A percentile compares a stretch with the other conserved stretches of the same genome.
These are phyloP conservation scores for Crypturellus tataupa DNA, from an alignment of 2,797 vertebrate species.

Conservation along the genomic window DNA sequence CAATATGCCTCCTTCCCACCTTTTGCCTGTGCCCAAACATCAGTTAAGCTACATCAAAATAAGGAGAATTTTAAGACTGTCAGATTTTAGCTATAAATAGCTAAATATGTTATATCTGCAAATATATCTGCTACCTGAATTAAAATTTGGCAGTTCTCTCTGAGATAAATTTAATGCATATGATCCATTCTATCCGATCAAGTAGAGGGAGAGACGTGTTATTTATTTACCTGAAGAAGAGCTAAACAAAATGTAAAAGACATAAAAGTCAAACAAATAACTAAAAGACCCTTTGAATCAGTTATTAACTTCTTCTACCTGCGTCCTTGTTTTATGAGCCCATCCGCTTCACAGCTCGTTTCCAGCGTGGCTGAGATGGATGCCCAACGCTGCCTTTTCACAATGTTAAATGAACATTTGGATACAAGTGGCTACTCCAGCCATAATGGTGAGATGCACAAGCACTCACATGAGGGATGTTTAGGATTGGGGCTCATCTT, in stretches of 20 bases:
- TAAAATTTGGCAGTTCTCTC: constrained; percentile 39
- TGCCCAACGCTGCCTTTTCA: constrained; percentile 15
- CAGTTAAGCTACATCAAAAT: background rate
- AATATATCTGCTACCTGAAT: constrained; percentile 37
- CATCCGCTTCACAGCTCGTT: background rate
- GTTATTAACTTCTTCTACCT: background rate
- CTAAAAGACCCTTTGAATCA: constrained; percentile 8
- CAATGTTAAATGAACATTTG: background rate
- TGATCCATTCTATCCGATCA: constrained; percentile 6
- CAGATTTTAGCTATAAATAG: background rate
- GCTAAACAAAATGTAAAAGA: background rate
- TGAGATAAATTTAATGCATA: constrained; percentile 14
- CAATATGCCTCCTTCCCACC: background rate
- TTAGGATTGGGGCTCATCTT: constrained; percentile 20
- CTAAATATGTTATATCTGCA: background rate
- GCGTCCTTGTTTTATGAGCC: background rate
- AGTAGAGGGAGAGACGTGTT: constrained; percentile 3
- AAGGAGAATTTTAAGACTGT: background rate
- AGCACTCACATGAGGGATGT: constrained; percentile 15
- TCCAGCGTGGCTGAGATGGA: background rate
- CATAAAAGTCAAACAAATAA: constrained; percentile 19
- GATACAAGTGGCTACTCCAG: background rate
- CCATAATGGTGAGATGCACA: background rate
- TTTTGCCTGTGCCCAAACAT: background rate
- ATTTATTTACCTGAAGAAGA: constrained; percentile 33